Percentiles rank a stretch among this genome's conserved stretches.
These are phyloP conservation scores for Macaria liturata DNA, from an alignment of 2,888 invertebrate genomes.

Conservation along the genomic window DNA sequence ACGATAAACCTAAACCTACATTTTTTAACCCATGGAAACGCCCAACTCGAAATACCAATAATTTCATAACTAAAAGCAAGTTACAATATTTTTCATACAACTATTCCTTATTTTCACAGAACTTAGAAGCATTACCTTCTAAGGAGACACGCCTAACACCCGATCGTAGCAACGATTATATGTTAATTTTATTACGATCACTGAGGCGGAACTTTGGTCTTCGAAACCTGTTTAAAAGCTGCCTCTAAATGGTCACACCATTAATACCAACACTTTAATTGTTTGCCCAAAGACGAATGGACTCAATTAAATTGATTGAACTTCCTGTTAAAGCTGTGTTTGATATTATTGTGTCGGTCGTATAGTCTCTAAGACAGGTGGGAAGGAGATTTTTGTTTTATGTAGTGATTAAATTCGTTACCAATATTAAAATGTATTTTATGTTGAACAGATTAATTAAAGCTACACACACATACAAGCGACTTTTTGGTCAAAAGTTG, in stretches of 20 bases:
- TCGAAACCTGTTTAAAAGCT: constrained; percentile 32
- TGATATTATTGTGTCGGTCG: constrained; percentile 30
- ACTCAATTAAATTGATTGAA: constrained; percentile 43
- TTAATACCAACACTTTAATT: constrained; percentile 54
- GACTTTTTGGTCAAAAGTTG: no score
- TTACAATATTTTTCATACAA: no score
- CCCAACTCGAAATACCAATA: no score
- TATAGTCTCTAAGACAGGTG: constrained; percentile 7
- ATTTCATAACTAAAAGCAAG: no score
- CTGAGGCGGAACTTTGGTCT: constrained; percentile 44
- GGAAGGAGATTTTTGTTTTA: no score
- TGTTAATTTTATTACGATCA: constrained; percentile 59
- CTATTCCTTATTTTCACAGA: no score
- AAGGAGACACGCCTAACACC: constrained; percentile 8
- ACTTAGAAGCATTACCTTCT: not conserved
- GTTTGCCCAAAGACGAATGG: constrained; percentile 52
- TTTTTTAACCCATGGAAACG: no score
- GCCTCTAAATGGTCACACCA: constrained; percentile 48
- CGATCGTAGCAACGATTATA: constrained; percentile 47
- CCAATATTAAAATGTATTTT: no score
- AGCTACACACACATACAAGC: no score
- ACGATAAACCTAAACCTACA: no score
- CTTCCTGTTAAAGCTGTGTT: constrained; percentile 50
- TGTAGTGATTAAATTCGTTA: no score
- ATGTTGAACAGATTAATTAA: no score